Base-by-base conservation (phyloP, 2,797 vertebrate genomes). In the Helicolenus hilgendorfi region DNA sequence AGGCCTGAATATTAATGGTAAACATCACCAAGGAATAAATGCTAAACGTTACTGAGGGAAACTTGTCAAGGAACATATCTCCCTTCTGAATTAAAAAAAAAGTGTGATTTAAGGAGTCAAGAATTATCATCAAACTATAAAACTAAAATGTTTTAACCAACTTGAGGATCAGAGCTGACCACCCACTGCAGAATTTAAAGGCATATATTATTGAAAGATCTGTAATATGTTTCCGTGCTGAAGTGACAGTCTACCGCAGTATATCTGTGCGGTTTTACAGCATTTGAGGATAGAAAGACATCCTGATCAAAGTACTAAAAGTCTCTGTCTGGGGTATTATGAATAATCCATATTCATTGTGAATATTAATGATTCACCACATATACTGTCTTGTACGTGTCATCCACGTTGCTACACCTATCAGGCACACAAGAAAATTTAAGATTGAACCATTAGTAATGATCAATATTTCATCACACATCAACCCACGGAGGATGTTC, bases 291-390 rank as follows among this genome's bases (percentile, higher is more conserved):
- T 22, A 81, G 60, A 68, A 68, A 86, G 79, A 85, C 67, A 74
- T 56, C 31, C 58, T 85, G 64, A 91, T 92, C 80, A 90, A 93
- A 89, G 72, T n/a, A 3, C n/a, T 67, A 72, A 59, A 90, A 72
- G 67, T 67, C 70, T 78, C 33, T 36, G 70, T 84, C 74, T 84
- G 77, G 65, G 86, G 20, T 92, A 85, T 89, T 85, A 90, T 85
- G 86, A 91, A 83, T 83, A 89, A 89, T 80, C 75, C 77, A 89
- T 92, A 94, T 94, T 97, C 86, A 93, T 92, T 74, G 86, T 83
- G 80, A 89, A 82, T 95, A 95, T 96, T 90, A 95, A 97, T 95
- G 94, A 94, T 96, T 96, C 83, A 95, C 89, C 78, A 80, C 45
- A 91, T 94, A 86, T 82, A 89, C 85, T 75, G 72, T 86, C 80